Percentiles rank a stretch among this genome's conserved stretches.
These are phyloP conservation scores for Coilia nasus DNA, from an alignment of 2,797 vertebrate genomes.

Conservation along the genomic window DNA sequence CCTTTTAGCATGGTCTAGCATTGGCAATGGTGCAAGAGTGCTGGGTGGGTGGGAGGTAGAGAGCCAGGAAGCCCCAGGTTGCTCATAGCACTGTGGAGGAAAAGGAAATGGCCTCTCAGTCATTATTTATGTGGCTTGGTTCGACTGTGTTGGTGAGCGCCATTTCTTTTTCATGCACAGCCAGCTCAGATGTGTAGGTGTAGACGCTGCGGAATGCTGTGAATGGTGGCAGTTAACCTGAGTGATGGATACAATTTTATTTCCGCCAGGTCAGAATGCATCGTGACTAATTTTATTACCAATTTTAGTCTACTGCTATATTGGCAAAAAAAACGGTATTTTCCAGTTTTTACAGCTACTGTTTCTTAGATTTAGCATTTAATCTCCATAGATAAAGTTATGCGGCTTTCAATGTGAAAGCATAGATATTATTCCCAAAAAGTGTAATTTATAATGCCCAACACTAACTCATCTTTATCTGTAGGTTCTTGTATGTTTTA, in stretches of 20 bases:
- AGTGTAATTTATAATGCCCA: neutral
- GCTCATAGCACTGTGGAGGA: conserved; percentile 57
- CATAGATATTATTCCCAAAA: no score
- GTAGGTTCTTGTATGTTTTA: neutral
- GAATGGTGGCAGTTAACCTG: neutral
- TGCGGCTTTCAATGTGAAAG: neutral
- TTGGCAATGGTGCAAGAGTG: conserved; percentile 22
- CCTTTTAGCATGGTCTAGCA: neutral
- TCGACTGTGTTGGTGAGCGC: conserved; percentile 43
- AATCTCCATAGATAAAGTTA: neutral
- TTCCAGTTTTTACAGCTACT: neutral
- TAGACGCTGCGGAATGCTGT: neutral
- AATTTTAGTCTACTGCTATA: neutral
- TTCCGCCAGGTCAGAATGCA: neutral
- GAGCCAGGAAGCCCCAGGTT: conserved; percentile 59
- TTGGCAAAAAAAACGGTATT: neutral
- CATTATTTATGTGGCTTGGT: conserved; percentile 50
- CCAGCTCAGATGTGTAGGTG: neutral
- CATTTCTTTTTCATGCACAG: neutral
- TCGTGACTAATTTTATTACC: neutral
- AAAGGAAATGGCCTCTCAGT: conserved; percentile 42
- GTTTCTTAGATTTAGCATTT: neutral
- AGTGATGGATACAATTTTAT: neutral
- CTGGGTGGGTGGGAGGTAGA: conserved; percentile 34
- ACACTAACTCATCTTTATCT: neutral